These are phyloP conservation scores for Drosophila robusta DNA, from an alignment of 2,888 invertebrate genomes.

Conservation along the genomic window DNA sequence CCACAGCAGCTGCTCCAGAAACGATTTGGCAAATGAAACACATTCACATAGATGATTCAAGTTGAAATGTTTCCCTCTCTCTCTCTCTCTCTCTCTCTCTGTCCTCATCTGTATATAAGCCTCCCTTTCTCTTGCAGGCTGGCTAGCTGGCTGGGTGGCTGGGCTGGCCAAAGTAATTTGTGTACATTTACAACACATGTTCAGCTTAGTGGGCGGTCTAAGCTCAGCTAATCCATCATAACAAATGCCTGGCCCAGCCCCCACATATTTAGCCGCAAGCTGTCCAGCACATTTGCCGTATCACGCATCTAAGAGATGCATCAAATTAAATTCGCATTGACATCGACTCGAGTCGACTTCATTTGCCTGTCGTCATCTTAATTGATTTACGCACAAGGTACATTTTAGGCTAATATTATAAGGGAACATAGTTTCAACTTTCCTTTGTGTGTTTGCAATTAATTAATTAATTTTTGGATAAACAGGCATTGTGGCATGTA, in stretches of 20 bases:
- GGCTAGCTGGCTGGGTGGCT: neutral
- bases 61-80: conserved; percentile 5
- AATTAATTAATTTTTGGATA: conserved; percentile 32
- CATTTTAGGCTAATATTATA: neutral
- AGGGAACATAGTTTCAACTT: neutral
- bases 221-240: conserved; percentile 52
- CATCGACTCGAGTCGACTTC: conserved; percentile 25
- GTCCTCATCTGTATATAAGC: neutral
- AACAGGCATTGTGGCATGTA: conserved; percentile 14
- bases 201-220: conserved; percentile 35
- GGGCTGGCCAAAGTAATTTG: conserved; percentile 37
- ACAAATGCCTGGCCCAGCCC: neutral
- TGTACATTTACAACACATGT: conserved; percentile 52
- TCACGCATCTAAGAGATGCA: conserved; percentile 46
- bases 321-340: conserved; percentile 50
- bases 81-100: neutral
- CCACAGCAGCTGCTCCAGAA: conserved; percentile 42
- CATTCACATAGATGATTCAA: conserved; percentile 54
- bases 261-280: conserved; percentile 39
- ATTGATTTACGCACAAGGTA: conserved; percentile 54
- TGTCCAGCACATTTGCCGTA: conserved; percentile 51
- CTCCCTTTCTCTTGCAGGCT: neutral
- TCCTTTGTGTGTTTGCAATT: conserved; percentile 28
- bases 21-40: conserved; percentile 54
- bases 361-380: conserved; percentile 43